These are phyloP conservation scores for Spodoptera littoralis DNA, from an alignment of 2,888 invertebrate species.

Conservation along the genomic window DNA sequence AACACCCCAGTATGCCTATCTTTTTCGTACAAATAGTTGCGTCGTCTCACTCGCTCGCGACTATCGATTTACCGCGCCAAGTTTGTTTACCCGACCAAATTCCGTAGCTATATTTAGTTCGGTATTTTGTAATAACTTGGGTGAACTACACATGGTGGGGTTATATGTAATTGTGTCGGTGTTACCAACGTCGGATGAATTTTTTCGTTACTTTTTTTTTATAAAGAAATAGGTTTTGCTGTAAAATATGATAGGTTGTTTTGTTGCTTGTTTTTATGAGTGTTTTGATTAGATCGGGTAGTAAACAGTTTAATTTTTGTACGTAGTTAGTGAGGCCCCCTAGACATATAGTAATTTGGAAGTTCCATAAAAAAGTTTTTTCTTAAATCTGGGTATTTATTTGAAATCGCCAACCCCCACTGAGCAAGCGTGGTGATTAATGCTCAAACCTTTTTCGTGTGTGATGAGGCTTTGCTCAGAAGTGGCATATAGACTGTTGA, in stretches of 20 bases:
- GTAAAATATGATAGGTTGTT: conserved; percentile 46
- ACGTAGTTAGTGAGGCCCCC: neutral
- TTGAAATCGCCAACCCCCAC: too few species aligned
- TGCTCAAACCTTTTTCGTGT: too few species aligned
- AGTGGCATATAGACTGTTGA: too few species aligned
- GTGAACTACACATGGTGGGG: conserved; percentile 71
- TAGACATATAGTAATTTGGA: too few species aligned
- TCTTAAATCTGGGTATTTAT: too few species aligned
- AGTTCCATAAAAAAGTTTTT: too few species aligned
- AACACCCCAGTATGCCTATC: conserved; percentile 69
- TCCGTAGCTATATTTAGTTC: conserved; percentile 71
- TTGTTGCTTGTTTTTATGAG: conserved; percentile 36
- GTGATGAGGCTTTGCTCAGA: too few species aligned
- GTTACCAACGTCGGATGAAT: conserved; percentile 39
- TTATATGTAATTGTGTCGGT: conserved; percentile 64
- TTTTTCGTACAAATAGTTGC: conserved; percentile 63
- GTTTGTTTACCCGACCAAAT: conserved; percentile 82
- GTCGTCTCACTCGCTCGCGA: conserved; percentile 65
- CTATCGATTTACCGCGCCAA: conserved; percentile 77
- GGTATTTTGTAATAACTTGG: conserved; percentile 70
- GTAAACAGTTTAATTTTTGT: conserved; percentile 1
- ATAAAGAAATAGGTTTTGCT: conserved; percentile 20
- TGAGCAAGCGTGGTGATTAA: too few species aligned
- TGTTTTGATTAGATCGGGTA: conserved; percentile 22
- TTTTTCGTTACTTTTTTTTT: conserved; percentile 21